These are phyloP conservation scores for Orchestia grillus DNA, from an alignment of 1,140 invertebrate species.

Conservation along the genomic window DNA sequence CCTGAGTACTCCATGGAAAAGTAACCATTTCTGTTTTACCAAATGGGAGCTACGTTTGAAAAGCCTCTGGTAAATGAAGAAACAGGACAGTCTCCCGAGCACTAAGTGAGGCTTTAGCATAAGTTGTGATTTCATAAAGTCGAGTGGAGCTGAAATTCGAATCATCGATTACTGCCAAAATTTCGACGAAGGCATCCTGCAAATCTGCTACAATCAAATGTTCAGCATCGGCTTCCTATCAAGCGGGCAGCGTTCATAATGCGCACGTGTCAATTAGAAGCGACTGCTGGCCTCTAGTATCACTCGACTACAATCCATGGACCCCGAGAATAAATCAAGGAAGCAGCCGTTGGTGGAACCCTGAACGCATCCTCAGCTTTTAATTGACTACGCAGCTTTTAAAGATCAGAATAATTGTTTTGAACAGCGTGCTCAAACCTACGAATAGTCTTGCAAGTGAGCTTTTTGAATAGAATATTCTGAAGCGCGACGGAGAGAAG, in stretches of 20 bases:
- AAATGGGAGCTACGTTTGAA: background rate
- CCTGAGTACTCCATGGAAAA: too few relatives aligned
- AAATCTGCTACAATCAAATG: slow-evolving; percentile 3
- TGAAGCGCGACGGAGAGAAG: background rate
- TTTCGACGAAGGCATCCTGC: background rate
- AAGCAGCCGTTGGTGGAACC: background rate
- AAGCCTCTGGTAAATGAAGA: background rate
- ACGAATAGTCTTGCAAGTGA: too few relatives aligned
- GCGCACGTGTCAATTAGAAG: slow-evolving; percentile 15
- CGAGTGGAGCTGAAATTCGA: background rate
- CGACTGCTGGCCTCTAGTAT: background rate
- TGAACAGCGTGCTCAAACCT: background rate
- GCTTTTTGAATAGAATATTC: background rate
- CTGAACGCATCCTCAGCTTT: background rate
- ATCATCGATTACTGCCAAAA: background rate
- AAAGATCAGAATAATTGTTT: background rate
- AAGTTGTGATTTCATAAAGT: background rate
- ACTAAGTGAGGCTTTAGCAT: background rate
- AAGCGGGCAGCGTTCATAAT: background rate
- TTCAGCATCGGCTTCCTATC: slow-evolving; percentile 5
- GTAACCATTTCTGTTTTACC: background rate
- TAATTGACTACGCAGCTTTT: background rate
- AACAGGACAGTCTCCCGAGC: background rate
- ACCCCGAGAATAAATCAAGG: background rate
- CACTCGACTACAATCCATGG: background rate